Evolutionary conservation across 2,113 vertebrate species (phyloP).

Genomic region (Microcebus lehilahytsara): DNA sequence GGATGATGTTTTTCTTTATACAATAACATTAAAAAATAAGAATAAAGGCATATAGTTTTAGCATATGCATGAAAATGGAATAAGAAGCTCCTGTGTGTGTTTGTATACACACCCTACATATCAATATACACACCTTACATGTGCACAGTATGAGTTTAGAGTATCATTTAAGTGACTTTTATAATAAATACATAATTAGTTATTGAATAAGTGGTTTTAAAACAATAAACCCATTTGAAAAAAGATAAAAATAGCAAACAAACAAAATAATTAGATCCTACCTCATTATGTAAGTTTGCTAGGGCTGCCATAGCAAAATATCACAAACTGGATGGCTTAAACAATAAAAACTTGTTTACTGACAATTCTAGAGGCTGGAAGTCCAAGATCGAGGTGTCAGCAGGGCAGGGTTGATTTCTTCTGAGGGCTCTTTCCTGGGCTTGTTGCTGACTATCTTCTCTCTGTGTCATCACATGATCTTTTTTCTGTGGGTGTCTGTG

Average conservation of each 20-base stretch:
- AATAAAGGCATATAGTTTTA: not conserved
- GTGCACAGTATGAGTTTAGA: not conserved
- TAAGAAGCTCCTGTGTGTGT: not conserved
- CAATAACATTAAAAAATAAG: not conserved
- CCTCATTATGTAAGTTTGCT: not conserved
- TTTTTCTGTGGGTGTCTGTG: no score
- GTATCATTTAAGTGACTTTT: not conserved
- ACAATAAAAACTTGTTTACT: not conserved
- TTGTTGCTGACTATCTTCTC: not conserved
- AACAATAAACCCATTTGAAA: not conserved
- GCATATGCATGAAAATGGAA: not conserved
- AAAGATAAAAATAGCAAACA: not conserved
- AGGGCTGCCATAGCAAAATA: not conserved
- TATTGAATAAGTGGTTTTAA: not conserved
- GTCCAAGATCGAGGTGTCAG: not conserved
- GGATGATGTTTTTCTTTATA: not conserved
- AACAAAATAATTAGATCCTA: not conserved
- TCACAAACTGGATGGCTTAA: not conserved
- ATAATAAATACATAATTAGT: not conserved
- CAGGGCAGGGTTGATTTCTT: accelerated
- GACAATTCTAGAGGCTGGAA: not conserved
- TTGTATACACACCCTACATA: not conserved
- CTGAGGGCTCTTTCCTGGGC: not conserved
- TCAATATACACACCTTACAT: not conserved
- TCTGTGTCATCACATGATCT: not conserved